These are phyloP conservation scores for Xestia rhomboidea DNA, from an alignment of 2,888 invertebrate species.

Conservation along the genomic window DNA sequence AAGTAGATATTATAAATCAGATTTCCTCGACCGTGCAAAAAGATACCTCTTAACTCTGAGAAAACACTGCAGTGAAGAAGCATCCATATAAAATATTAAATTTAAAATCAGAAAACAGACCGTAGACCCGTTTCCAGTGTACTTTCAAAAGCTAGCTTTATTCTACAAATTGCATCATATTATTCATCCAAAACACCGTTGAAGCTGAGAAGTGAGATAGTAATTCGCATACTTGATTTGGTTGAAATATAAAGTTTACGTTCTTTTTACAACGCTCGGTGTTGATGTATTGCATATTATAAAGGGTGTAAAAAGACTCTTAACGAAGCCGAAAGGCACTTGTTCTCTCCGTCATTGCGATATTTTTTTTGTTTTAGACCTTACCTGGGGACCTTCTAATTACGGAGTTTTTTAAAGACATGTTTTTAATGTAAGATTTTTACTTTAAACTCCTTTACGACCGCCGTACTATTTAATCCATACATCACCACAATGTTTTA, in stretches of 20 bases:
- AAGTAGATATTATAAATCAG: neutral
- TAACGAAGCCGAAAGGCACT: too few species aligned
- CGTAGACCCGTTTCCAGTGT: constrained; percentile 28
- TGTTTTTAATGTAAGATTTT: too few species aligned
- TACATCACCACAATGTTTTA: too few species aligned
- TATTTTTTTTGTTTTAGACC: too few species aligned
- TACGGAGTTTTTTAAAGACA: too few species aligned
- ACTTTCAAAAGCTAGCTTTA: constrained; percentile 29
- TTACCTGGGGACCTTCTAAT: too few species aligned
- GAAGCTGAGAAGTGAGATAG: constrained; percentile 49
- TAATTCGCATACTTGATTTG: constrained; percentile 74
- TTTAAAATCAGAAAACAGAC: constrained; percentile 31
- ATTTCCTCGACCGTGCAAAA: neutral
- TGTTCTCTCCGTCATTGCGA: too few species aligned
- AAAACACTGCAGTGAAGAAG: constrained; percentile 29
- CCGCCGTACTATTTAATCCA: too few species aligned
- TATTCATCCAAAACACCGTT: constrained; percentile 56
- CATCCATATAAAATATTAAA: constrained; percentile 48
- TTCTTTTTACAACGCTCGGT: constrained; percentile 74
- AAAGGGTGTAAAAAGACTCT: too few species aligned
- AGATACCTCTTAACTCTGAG: neutral
- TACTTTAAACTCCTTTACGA: too few species aligned
- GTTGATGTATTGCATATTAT: constrained; percentile 59
- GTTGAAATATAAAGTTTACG: constrained; percentile 74
- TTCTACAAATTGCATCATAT: constrained; percentile 53